These are phyloP conservation scores for Otolemur garnettii DNA, from an alignment of 2,113 vertebrate species.

Conservation along the genomic window DNA sequence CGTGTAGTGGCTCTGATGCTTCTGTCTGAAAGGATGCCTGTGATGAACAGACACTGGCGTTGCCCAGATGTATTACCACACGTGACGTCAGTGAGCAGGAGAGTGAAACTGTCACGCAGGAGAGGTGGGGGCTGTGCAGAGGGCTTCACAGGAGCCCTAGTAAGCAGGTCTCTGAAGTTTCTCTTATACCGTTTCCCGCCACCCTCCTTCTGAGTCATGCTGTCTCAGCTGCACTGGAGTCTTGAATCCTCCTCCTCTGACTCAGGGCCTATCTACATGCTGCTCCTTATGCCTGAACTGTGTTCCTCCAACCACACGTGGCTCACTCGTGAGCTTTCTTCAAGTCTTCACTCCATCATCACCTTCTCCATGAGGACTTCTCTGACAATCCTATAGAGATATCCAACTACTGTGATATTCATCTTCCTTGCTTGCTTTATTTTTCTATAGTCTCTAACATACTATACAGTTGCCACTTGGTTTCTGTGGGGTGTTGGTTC, in stretches of 20 bases:
- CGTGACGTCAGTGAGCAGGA: neutral
- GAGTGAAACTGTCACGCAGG: neutral
- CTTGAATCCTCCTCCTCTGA: neutral
- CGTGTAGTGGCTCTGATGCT: neutral
- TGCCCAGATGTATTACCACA: neutral
- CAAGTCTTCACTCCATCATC: neutral
- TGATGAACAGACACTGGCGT: neutral
- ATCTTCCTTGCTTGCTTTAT: neutral
- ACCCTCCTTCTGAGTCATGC: neutral
- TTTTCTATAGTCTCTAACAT: neutral
- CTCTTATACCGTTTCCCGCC: neutral
- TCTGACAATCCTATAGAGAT: neutral
- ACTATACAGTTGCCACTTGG: neutral
- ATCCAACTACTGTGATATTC: neutral
- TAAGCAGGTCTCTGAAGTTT: neutral
- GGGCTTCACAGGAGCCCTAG: neutral
- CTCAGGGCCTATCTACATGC: neutral
- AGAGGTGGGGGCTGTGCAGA: neutral
- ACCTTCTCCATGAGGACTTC: neutral
- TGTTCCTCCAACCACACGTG: neutral
- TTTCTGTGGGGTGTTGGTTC: neutral
- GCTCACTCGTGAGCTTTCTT: neutral
- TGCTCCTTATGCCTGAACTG: neutral
- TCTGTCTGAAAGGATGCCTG: neutral
- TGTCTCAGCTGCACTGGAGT: neutral